Base-by-base conservation (phyloP, 2,888 invertebrate species). In the Philereme transversata region DNA sequence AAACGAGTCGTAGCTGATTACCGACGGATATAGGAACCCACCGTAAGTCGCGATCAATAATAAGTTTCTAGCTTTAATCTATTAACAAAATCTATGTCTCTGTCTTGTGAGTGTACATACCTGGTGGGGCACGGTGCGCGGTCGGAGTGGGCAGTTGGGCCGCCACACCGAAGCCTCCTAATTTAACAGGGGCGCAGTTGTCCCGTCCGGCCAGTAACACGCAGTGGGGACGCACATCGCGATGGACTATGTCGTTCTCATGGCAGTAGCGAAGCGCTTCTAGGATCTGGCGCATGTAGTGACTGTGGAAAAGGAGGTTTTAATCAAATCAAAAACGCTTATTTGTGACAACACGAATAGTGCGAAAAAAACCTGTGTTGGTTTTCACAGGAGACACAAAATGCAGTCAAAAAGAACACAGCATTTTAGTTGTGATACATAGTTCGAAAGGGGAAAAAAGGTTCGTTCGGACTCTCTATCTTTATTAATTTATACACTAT, bases 251-350 rank as follows among this genome's bases (percentile, higher is more conserved):
- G 89, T 98, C 97, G 85, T 98, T 98, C 87, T 98, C 98, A 90
- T 99, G 99, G 86, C 99, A 99, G 93, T 99, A 99, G 76, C 98
- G 95, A 55, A 99, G 92, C 3, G 99, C 99, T 86, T 99, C 99
- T 71, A 99, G 93, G 69, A 99, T 97, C 92, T 99, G 99, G 57
- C 98, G 95, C 97, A 99, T 98, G 94, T 99, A 99, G 93, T 99
- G 99, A 86, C 99, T 45, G 45, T 22, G 7, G 22, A 11, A 45
- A 6, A 22, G 4, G 7, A 45, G 40, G 40, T 3, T 36, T 36
- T 7, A 36, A 22, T 22, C 1, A 22, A 22, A 22, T 22, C 3
- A 22, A 22, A n/a, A 22, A 22, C 22, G 22, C 3, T 5, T 40
- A 40, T 40, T 40, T 6, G 6, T 38, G 38, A 38, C 38, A 38